Evolutionary conservation across 2,888 invertebrate genomes (phyloP), one percentile per base, ranked within the genome.

Genomic region (Agonopterix heracliana): DNA sequence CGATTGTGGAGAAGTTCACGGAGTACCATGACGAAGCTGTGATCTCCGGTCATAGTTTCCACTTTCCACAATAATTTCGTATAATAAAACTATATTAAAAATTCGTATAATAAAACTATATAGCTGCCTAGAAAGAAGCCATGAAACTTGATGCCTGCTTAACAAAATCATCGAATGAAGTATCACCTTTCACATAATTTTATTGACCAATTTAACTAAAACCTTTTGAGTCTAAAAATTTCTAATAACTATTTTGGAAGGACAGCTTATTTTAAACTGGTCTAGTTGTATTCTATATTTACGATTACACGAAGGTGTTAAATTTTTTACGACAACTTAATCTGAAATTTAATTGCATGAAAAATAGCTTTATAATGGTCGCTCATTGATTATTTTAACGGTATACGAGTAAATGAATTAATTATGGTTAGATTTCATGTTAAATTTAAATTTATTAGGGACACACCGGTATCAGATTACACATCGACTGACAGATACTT

Each of bases 291-390:
- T 50, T n/a, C n/a, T 49, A 17, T 44, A 58, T 60, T 61, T 62
- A 58, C 54, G 45, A 49, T 45, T 48, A 44, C 47, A 54, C 50
- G 50, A 10, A 61, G 59, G 68, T 66, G 67, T 72, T 66, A 69
- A 61, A 65, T 61, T 59, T 59, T 63, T 64, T 59, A 69, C 58
- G 60, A 66, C 58, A 55, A 56, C 51, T 59, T 61, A 63, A 65
- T 62, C 51, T 55, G 45, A 51, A 57, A 57, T 63, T 64, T 64
- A 64, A 70, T 66, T 64, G 60, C 59, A 59, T 60, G 60, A 70
- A 68, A 68, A 68, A 68, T 68, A 63, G 56, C 60, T 68, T 66
- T 63, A 65, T 66, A 50, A 54, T 54, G 9, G 42, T 47, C 50
- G 45, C 52, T 54, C 48, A 57, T 60, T 62, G 60, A 64, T 63